These are phyloP conservation scores for Mactromeris polynyma DNA, from an alignment of 2,888 invertebrate genomes.

Conservation along the genomic window DNA sequence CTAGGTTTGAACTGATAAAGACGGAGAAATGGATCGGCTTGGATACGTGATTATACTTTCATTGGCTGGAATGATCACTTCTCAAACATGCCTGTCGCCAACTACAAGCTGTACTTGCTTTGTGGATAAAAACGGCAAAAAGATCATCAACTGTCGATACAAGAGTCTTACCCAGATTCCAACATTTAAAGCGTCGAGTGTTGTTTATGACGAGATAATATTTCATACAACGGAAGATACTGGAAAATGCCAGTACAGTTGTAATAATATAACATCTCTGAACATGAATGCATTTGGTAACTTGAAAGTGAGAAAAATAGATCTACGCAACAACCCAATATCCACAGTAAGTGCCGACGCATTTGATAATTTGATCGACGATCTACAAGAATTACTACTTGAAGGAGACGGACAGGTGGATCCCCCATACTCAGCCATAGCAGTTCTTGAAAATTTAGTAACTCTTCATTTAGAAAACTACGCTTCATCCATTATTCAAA, in stretches of 20 bases:
- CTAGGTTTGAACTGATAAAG: neutral
- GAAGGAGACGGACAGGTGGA: conserved; percentile 64
- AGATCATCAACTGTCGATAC: conserved; percentile 71
- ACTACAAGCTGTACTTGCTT: conserved; percentile 50
- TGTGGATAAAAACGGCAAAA: conserved; percentile 1
- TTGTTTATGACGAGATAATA: conserved; percentile 71
- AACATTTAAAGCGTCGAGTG: conserved; percentile 34
- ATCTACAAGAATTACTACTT: conserved; percentile 94
- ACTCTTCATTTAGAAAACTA: conserved; percentile 70
- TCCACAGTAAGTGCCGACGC: conserved; percentile 94
- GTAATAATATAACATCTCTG: conserved; percentile 71
- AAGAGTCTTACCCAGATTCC: conserved; percentile 58
- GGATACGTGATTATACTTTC: neutral
- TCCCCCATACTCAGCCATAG: conserved; percentile 63
- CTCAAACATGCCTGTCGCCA: conserved; percentile 48
- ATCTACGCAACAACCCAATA: conserved; percentile 94
- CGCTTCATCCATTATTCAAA: conserved; percentile 29
- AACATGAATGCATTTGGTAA: conserved; percentile 92
- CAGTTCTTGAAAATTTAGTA: conserved; percentile 60
- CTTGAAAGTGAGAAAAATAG: conserved; percentile 93
- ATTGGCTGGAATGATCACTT: neutral
- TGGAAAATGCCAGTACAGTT: conserved; percentile 49
- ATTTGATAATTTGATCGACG: conserved; percentile 91
- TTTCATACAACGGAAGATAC: conserved; percentile 54
- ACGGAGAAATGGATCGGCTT: neutral